phyloP scores from a whole-genome alignment of 2,113 vertebrate genomes.

The Podocnemis expansa region DNA sequence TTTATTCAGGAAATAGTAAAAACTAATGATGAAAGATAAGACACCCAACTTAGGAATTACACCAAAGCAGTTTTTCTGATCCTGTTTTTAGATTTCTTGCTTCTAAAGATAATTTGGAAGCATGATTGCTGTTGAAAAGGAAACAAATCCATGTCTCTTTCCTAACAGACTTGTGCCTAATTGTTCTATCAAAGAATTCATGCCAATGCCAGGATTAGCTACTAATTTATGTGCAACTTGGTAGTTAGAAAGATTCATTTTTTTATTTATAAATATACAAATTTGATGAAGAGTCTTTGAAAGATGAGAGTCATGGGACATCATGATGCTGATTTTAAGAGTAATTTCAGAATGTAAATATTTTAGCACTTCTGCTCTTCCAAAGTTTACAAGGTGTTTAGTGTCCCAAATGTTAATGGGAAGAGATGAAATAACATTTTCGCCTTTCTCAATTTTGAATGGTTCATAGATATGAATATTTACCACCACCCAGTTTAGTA shows the following conservation, averaged over 20 bases:
- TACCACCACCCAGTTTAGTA: not conserved
- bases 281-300: not conserved
- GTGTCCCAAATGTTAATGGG: not conserved
- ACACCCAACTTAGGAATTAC: not conserved
- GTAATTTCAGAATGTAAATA: not conserved
- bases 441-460: not conserved
- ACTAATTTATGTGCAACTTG: not conserved
- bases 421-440: not conserved
- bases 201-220: not conserved
- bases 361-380: not conserved
- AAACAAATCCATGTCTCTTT: not conserved
- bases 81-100: not conserved
- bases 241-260: not conserved
- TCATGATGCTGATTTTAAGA: not conserved
- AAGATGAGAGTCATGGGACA: not conserved
- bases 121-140: not conserved
- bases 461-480: not conserved
- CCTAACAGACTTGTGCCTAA: not conserved
- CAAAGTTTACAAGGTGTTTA: not conserved
- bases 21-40: not conserved
- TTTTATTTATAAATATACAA: not conserved
- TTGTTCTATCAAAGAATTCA: not conserved
- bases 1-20: not conserved
- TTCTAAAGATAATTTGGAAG: not conserved
- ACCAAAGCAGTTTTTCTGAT: not conserved